A percentile compares a stretch with the other conserved stretches of the same genome.
Evolutionary conservation across 1,140 invertebrate species (phyloP).

Genomic region (Gryllus bimaculatus): DNA sequence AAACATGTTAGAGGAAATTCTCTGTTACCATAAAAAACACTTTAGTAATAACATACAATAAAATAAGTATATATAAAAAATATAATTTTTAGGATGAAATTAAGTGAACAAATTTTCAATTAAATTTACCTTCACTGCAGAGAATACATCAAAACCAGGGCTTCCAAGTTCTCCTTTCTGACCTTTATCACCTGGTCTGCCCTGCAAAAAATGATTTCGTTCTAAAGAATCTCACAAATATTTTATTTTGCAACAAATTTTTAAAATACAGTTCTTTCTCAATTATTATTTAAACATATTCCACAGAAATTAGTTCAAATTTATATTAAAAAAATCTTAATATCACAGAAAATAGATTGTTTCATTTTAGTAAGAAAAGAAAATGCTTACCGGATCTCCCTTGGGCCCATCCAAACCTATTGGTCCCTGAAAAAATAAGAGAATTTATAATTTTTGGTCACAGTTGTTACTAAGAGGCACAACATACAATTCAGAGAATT

Average conservation of each 20-base stretch:
- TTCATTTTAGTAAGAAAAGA: too few species aligned
- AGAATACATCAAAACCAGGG: conserved; percentile 80
- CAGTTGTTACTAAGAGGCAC: background rate
- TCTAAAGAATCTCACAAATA: background rate
- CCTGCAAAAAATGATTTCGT: conserved; percentile 44
- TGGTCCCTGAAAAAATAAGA: conserved; percentile 65
- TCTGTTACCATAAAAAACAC: too few species aligned
- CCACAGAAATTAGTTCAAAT: background rate
- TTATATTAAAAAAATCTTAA: too few species aligned
- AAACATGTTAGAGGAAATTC: too few species aligned
- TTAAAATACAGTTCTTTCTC: background rate
- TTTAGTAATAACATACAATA: background rate
- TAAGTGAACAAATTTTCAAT: conserved; percentile 3
- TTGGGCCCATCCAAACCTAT: conserved; percentile 90
- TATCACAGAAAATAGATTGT: too few species aligned
- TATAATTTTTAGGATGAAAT: background rate
- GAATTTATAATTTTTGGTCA: conserved; percentile 7
- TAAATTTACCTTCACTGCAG: conserved; percentile 71
- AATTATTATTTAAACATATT: background rate
- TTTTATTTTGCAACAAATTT: conserved; percentile 7
- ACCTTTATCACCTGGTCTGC: conserved; percentile 77
- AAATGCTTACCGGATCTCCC: conserved; percentile 61
- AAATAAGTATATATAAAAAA: background rate
- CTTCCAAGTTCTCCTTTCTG: conserved; percentile 75
- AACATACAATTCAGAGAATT: too few species aligned